Percentiles rank a stretch among this genome's conserved stretches.
phyloP scores from a whole-genome alignment of 2,888 invertebrate genomes.

The Cerastis rubricosa region DNA sequence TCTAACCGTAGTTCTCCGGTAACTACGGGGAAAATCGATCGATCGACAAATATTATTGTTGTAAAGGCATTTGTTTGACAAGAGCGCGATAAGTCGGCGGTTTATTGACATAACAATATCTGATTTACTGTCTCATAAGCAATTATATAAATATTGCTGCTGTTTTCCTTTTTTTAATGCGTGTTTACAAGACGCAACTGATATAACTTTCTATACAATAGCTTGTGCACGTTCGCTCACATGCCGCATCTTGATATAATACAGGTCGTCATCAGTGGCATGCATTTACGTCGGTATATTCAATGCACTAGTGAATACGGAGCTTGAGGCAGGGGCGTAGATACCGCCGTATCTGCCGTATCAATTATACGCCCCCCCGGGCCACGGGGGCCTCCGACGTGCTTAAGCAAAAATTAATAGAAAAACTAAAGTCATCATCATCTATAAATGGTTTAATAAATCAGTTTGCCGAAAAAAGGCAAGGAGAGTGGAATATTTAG shows the following conservation, averaged over 20 bases:
- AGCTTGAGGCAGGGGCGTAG: too few species aligned
- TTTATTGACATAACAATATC: slow-evolving; percentile 44
- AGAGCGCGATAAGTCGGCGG: slow-evolving; percentile 26
- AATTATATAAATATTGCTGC: too few species aligned
- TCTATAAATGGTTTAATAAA: too few species aligned
- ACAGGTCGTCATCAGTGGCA: not conserved
- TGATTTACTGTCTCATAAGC: slow-evolving; percentile 41
- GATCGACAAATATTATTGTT: slow-evolving; percentile 33
- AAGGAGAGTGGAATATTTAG: too few species aligned
- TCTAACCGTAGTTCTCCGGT: not conserved
- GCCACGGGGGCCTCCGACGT: too few species aligned
- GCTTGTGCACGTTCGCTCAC: slow-evolving; percentile 13
- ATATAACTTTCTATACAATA: slow-evolving; percentile 40
- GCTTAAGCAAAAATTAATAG: too few species aligned
- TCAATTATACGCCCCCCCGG: too few species aligned
- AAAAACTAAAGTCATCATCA: too few species aligned
- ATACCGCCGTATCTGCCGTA: too few species aligned
- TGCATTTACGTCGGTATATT: not conserved
- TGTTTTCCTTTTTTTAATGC: slow-evolving; percentile 36
- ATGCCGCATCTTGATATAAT: not conserved
- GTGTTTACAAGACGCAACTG: slow-evolving; percentile 26
- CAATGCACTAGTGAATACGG: too few species aligned
- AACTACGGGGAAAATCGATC: not conserved
- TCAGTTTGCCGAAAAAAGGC: too few species aligned
- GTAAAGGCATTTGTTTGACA: slow-evolving; percentile 44